Base-by-base conservation (phyloP, 2,113 vertebrate genomes). In the Gasterosteus nipponicus region DNA sequence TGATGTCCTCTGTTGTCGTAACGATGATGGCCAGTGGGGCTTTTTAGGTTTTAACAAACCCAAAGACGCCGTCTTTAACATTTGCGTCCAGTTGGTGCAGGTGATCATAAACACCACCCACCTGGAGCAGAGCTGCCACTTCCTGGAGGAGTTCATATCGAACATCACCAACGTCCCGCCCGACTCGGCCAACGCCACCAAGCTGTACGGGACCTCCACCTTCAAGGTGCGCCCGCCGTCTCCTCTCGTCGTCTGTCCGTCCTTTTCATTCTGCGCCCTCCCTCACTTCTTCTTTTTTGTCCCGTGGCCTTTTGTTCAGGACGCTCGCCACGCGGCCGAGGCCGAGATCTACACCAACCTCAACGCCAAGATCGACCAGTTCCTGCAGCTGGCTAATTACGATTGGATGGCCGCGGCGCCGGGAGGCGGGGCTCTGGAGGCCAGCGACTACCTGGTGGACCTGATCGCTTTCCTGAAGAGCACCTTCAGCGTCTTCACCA, bases 61-160 rank as follows among this genome's bases (percentile, higher is more conserved):
- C 2, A 3, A n/a, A 29, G 4, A 44, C 51, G 19, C 35, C 26
- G 2, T 0, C 18, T 18, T 9, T 49, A 1, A 46, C 11, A 2
- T 68, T 5, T 83, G 29, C 12, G 0, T 78, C 12, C 81, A 99
- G 98, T 91, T 99, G 73, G 98, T 99, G 5, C 98, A 99, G 94
- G 97, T 99, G 74, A 99, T 99, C 81, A 97, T 99, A 68, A 99
- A 99, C 88, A 98, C 97, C 9, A 97, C 97, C 53, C 97, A 99
- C 80, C 91, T 99, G 92, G 98, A 99, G 93, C 94, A 96, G 78
- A 97, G 97, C 71, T 99, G 98, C 93, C 95, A 94, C 58, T 99
- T 95, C 90, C 94, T 99, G 61, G 98, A 99, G 85, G 98, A 97
- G 77, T 99, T 99, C 86, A 99, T 99, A 86, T 98, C 97, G 78